Conservation (phyloP, 2,888 invertebrate species). For the Sepioteuthis lessoniana region DNA sequence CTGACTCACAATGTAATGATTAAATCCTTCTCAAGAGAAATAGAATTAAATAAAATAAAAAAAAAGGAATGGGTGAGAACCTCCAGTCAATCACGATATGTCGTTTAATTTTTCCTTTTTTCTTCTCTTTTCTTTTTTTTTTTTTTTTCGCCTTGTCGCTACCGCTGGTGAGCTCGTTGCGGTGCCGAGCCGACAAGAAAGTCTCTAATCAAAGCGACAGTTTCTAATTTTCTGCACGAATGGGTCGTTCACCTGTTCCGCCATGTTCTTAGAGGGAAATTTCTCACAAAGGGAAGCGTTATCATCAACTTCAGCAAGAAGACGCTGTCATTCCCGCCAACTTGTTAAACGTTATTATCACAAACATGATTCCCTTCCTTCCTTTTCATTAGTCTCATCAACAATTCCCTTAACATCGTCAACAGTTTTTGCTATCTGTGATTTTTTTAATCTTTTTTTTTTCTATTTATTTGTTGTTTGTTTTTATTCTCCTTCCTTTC, state of each 20-base stretch:
- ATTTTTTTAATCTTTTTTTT: too few species aligned
- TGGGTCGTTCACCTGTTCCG: constrained; percentile 6
- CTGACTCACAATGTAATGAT: neutral
- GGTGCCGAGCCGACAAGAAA: neutral
- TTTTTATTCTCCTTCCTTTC: neutral
- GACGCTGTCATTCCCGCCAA: neutral
- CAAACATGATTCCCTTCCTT: neutral
- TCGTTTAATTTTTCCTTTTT: neutral
- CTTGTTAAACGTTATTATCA: neutral
- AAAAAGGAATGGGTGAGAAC: neutral
- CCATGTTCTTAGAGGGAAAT: neutral
- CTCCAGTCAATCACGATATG: neutral
- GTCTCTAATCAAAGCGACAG: neutral
- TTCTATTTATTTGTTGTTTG: neutral
- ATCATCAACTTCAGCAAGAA: neutral
- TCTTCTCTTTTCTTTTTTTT: too few species aligned
- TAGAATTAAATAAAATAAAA: neutral
- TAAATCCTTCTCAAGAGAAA: neutral
- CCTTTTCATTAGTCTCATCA: neutral
- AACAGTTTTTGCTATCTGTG: too few species aligned
- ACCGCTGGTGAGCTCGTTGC: neutral
- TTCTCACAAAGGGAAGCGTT: neutral
- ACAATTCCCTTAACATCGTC: neutral
- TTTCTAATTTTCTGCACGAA: neutral
- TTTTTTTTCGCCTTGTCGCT: too few species aligned